phyloP scores from a whole-genome alignment of 2,888 invertebrate genomes.

The Agriopis marginaria region DNA sequence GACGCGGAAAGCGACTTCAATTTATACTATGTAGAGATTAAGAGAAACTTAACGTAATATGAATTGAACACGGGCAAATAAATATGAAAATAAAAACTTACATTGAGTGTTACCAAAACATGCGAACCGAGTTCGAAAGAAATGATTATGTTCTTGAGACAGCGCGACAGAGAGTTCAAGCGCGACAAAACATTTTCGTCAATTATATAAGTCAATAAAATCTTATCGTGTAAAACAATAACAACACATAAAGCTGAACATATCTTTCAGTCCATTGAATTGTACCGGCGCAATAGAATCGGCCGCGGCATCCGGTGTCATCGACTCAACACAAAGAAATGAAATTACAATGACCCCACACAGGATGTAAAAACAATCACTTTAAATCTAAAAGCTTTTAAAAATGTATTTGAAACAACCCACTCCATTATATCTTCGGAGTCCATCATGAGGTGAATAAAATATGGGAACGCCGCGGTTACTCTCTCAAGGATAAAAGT shows the following conservation, averaged over 20 bases:
- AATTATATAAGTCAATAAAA: background rate
- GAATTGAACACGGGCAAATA: too few species aligned
- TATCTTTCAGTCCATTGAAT: constrained; percentile 16
- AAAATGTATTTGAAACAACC: constrained; percentile 15
- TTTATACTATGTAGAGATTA: too few species aligned
- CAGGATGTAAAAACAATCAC: constrained; percentile 18
- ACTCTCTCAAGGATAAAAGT: background rate
- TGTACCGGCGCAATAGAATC: constrained; percentile 2
- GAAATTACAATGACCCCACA: constrained; percentile 15
- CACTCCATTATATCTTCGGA: constrained; percentile 8
- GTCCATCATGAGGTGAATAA: constrained; percentile 17
- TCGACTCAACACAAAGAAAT: constrained; percentile 17
- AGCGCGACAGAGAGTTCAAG: too few species aligned
- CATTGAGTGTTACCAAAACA: too few species aligned
- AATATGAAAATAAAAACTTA: too few species aligned
- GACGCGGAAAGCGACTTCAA: too few species aligned
- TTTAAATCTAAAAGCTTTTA: constrained; percentile 22
- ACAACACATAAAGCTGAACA: background rate
- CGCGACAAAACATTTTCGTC: too few species aligned
- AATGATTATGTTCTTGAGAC: too few species aligned
- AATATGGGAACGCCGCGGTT: constrained; percentile 9
- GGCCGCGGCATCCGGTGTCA: constrained; percentile 15
- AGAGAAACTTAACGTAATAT: too few species aligned
- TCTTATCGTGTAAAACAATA: background rate
- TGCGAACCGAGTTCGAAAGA: too few species aligned